Base-by-base conservation (phyloP, 2,113 vertebrate genomes). In the Progne subis region DNA sequence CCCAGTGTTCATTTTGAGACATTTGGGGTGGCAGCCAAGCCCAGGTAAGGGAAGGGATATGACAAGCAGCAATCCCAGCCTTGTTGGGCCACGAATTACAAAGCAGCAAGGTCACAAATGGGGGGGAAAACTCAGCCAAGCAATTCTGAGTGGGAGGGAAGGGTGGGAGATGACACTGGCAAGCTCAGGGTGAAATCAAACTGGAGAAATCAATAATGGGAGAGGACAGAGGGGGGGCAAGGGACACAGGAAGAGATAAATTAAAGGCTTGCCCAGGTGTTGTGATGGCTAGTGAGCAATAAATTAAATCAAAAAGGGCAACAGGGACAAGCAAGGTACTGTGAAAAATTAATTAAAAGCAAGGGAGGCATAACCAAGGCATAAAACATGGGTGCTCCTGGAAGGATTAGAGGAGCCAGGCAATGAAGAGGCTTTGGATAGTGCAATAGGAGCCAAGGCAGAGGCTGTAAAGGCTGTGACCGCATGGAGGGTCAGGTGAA, bases 271-370 rank as follows among this genome's bases (percentile, higher is more conserved):
- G 88, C 37, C 94, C 93, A 92, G 86, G 64, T 96, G 95, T 74
- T 95, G 82, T 95, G 95, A 84, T 92, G 86, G 92, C 95, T 50
- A 82, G 71, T 49, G 87, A 97, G 91, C 90, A 96, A 96, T 91
- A 91, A 94, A 95, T 97, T 95, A 97, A 94, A 94, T 47, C 86
- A 88, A 96, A 95, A 87, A 96, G 93, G 90, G 90, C 94, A 95
- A 90, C 20, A 56, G 83, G 92, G 88, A 97, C 29, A 0, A 94
- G 78, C 50, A 88, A 87, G 65, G 85, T n/a, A 95, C 68, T 93
- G 90, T 80, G 93, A 93, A 93, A 85, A 95, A 89, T 86, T 95
- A 97, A 97, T 97, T 96, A 95, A 96, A 96, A 94, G 82, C 76
- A 96, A 95, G 72, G 65, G 82, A 97, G 90, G 94, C 95, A 94